Conservation (phyloP, 2,888 invertebrate genomes). For the Craniophora ligustri region DNA sequence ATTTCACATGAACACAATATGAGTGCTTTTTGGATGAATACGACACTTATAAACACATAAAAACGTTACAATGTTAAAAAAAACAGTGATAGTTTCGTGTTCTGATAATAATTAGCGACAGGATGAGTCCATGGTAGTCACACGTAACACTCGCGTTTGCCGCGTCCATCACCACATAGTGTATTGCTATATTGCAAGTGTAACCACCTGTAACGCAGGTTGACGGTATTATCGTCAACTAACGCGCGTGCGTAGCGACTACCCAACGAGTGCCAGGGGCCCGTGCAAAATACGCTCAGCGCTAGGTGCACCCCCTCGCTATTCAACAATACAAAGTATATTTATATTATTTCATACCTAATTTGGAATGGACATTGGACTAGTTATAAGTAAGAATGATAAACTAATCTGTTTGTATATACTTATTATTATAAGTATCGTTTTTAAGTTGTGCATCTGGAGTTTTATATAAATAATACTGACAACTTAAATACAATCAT, state of each 20-base stretch:
- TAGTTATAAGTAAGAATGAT: conserved; percentile 3
- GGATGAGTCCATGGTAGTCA: conserved; percentile 27
- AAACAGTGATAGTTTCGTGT: conserved; percentile 17
- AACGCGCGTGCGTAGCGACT: conserved; percentile 77
- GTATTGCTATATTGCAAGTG: conserved; percentile 17
- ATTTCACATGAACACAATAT: conserved; percentile 13
- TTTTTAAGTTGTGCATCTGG: too few relatives aligned
- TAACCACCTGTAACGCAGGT: conserved; percentile 80
- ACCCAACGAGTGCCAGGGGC: conserved; percentile 77
- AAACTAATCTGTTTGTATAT: conserved; percentile 18
- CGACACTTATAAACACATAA: conserved; percentile 5
- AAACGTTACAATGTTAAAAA: conserved; percentile 7
- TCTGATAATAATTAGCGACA: conserved; percentile 26
- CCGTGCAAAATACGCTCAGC: conserved; percentile 76
- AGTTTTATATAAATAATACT: too few relatives aligned
- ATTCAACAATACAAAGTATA: conserved; percentile 68
- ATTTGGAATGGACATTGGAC: background rate
- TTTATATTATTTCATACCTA: conserved; percentile 23
- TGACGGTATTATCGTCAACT: conserved; percentile 80
- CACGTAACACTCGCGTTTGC: conserved; percentile 23
- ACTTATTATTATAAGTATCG: too few relatives aligned
- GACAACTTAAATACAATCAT: too few relatives aligned
- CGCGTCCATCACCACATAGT: conserved; percentile 39
- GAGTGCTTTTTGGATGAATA: conserved; percentile 22
- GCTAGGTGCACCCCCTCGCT: conserved; percentile 81